Evolutionary conservation across 2,797 vertebrate genomes (phyloP).

Genomic region (Melanotaenia trifasciata): DNA sequence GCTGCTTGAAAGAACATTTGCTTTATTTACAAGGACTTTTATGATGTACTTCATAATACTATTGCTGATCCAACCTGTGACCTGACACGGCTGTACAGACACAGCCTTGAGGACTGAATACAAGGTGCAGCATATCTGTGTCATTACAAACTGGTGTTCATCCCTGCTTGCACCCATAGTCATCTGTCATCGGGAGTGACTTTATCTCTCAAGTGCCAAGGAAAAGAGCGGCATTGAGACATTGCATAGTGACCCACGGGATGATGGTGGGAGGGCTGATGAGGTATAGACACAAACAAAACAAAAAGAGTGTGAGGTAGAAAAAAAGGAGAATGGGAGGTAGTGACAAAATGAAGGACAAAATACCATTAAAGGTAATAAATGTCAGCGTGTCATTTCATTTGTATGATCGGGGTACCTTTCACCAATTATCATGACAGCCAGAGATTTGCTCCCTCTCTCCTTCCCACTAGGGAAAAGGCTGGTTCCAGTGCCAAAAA

Average conservation of each 20-base stretch:
- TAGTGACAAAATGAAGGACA: slow-evolving; percentile 63
- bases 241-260: slow-evolving; percentile 51
- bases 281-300: slow-evolving; percentile 57
- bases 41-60: slow-evolving; percentile 59
- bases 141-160: slow-evolving; percentile 65
- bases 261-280: slow-evolving; percentile 45
- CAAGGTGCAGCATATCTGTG: slow-evolving; percentile 65
- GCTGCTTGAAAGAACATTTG: slow-evolving; percentile 58
- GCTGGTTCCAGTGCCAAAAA: slow-evolving; percentile 58
- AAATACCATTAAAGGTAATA: slow-evolving; percentile 77
- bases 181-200: slow-evolving; percentile 74
- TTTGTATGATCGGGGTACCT: slow-evolving; percentile 74
- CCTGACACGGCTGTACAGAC: slow-evolving; percentile 62
- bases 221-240: slow-evolving; percentile 68
- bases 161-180: slow-evolving; percentile 55
- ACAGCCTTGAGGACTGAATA: slow-evolving; percentile 71
- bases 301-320: slow-evolving; percentile 21
- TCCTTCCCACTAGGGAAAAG: slow-evolving; percentile 56
- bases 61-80: slow-evolving; percentile 58
- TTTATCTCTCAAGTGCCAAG: slow-evolving; percentile 77
- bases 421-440: slow-evolving; percentile 79
- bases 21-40: slow-evolving; percentile 80
- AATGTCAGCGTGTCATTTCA: slow-evolving; percentile 76
- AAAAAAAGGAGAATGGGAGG: slow-evolving; percentile 16
- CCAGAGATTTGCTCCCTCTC: slow-evolving; percentile 65